Evolutionary conservation across 2,797 vertebrate genomes (phyloP), one percentile per base, ranked within the genome.

Genomic region (Nyctibius grandis): DNA sequence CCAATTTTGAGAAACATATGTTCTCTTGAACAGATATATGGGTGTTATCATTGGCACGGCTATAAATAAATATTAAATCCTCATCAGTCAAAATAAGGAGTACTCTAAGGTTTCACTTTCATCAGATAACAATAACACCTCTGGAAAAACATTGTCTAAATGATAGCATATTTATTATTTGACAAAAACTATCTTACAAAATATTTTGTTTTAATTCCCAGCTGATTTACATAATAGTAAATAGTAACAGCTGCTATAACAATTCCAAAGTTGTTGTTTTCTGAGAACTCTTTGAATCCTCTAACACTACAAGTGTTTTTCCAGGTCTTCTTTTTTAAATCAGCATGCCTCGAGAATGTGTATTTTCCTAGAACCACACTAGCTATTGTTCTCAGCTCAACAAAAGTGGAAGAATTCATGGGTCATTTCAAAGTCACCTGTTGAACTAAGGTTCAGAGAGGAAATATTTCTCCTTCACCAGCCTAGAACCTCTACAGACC

Each of bases 181-280:
- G 70, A 97, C 77, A 87, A 92, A 96, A 97, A 95, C 78, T 75
- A 33, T 59, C 83, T 87, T 50, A 40, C 40, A 85, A 91, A 94
- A 95, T 97, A 89, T 95, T 97, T 93, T 93, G 74, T 6, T 96
- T 95, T 82, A 53, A 95, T 89, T 96, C 93, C 94, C 93, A 57
- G 44, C 50, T 95, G 86, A 95, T 96, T 92, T 94, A 91, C 86
- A 94, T 91, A 93, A 89, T 92, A 94, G 90, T n/a, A n/a, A n/a
- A 95, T 85, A 61, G 75, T 61, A 88, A 83, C 90, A 94, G 90
- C 94, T 96, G 90, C 81, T 92, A 77, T 56, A 92, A 94, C 84
- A 95, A 89, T 74, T 53, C 40, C 57, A 65, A 74, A 83, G 63
- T n/a, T 81, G 28, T 73, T 76, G 89, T 94, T 90, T 82, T 79